Evolutionary conservation across 1,140 invertebrate species (phyloP), one percentile per base, ranked within the genome.

Genomic region (Pogonognathellus flavescens): DNA sequence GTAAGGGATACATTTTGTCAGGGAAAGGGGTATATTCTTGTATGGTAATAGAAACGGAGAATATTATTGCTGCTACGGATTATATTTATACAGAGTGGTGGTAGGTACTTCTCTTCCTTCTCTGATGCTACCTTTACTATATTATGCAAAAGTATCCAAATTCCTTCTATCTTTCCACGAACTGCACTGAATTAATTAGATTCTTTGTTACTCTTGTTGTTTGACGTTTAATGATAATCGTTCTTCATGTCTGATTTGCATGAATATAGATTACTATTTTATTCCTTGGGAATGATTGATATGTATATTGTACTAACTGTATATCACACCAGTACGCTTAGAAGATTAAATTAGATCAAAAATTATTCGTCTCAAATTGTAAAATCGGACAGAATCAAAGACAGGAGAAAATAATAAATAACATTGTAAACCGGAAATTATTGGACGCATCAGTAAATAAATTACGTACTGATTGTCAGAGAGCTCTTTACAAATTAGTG

Each of bases 181-280:
- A 62, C 10, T 66, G 20, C 60, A 13, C 60, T 66, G 62, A 66
- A 66, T 66, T 66, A 66, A 66, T 66, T 66, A 66, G 62, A 20
- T 66, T 31, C 22, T 18, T 25, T 66, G 60, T 66, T 66, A 66
- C 62, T 66, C 31, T 66, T 66, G 62, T 66, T 66, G 62, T 66
- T 66, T 66, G 62, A 66, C 62, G 62, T 66, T 25, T 66, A 20
- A 66, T 66, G 62, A 66, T 66, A 66, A 66, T 66, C 20, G 25
- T 25, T 66, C 20, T 25, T 66, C 62, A 66, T 66, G 22, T 66
- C 62, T 5, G 20, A 66, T 66, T 66, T 66, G 3, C 22, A 9
- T 25, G 22, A 31, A 66, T 41, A 66, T 66, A 25, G 62, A 66
- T 66, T 66, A 10, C 25, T 13, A 25, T 66, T 66, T 66, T 66